Evolutionary conservation across 2,797 vertebrate species (phyloP), one percentile per base, ranked within the genome.

Genomic region (Gymnothorax javanicus): DNA sequence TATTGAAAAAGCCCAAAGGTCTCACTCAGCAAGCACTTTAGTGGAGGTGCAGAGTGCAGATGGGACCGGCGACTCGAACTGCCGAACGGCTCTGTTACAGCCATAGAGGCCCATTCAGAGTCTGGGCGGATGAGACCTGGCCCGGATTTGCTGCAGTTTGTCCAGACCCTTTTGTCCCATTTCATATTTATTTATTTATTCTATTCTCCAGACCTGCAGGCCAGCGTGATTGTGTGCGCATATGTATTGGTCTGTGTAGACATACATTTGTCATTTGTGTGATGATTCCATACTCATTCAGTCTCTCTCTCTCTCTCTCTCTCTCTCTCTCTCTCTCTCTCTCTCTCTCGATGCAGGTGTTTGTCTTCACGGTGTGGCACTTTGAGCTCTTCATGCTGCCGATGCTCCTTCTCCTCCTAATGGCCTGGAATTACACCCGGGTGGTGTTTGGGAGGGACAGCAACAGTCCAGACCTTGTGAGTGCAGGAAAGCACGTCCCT

Each of bases 331-430:
- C 33, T 91, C 13, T 82, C 84, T 86, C 84, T 54, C 33, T 91
- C 13, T 85, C 91, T 89, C 91, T 43, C 23, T 9, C 20, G 54
- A 91, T 92, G 89, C 93, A 99, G 99, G 92, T 98, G 13, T 99
- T 99, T 89, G 20, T 99, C 89, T 84, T 98, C 89, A 96, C 96
- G 0, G 96, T 99, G 81, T 99, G 98, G 99, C 95, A 96, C 4
- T 96, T 97, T 94, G 97, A 99, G 85, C 95, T 99, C 86, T 99
- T 98, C 93, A 98, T 99, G 98, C 92, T 99, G 89, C 99, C 99
- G 5, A 88, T 99, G 92, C 95, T 94, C 85, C 89, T 99, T 88
- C 90, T 98, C 86, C 89, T 98, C 86, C 95, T 99, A 87, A 96
- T 99, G 87, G 87, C 91, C 0, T 98, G 98, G 95, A 99, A 98